A percentile compares a stretch with the other conserved stretches of the same genome.
phyloP scores from a whole-genome alignment of 2,888 invertebrate genomes.

The Caenorhabditis virilis region DNA sequence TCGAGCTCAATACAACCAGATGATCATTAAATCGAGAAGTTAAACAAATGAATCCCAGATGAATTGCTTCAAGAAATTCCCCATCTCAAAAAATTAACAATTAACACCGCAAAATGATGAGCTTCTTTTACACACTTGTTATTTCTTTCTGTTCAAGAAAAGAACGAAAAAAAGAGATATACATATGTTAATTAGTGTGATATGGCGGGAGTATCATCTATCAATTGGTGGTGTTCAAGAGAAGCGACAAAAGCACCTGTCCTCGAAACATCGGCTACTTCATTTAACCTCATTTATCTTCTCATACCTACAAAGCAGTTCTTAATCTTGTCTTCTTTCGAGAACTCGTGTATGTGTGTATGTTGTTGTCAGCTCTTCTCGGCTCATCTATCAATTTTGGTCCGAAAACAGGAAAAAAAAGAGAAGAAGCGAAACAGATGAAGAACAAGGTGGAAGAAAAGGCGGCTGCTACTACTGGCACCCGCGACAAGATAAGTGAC shows the following conservation, averaged over 20 bases:
- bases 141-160: neutral
- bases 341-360: conserved; percentile 9
- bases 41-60: too few relatives aligned
- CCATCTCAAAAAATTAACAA: neutral
- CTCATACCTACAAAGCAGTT: neutral
- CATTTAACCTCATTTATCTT: neutral
- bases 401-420: too few relatives aligned
- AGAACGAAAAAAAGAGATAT: neutral
- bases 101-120: neutral
- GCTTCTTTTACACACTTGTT: neutral
- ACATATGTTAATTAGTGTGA: conserved; percentile 42
- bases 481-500: conserved; percentile 27
- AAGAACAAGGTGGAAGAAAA: neutral
- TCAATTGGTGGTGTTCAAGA: conserved; percentile 4
- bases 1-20: too few relatives aligned
- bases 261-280: neutral
- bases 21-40: too few relatives aligned
- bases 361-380: neutral
- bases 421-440: neutral
- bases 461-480: conserved; percentile 7
- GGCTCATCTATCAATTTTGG: neutral
- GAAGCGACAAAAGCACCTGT: conserved; percentile 30
- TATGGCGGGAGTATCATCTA: conserved; percentile 14
- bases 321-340: neutral
- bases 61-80: too few relatives aligned